These are phyloP conservation scores for Valencia hispanica DNA, from an alignment of 2,797 vertebrate genomes.

Conservation along the genomic window DNA sequence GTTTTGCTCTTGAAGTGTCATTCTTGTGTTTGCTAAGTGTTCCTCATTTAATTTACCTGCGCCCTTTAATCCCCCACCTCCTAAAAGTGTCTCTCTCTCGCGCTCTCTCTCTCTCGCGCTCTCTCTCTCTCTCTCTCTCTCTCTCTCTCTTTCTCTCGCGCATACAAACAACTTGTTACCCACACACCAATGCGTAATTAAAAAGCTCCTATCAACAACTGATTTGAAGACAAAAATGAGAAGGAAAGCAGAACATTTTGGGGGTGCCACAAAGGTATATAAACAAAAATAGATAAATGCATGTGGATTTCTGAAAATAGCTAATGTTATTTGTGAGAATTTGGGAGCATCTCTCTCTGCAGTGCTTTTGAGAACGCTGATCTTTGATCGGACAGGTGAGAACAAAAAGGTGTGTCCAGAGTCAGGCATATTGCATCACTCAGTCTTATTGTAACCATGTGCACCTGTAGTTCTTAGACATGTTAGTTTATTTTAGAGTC, in stretches of 20 bases:
- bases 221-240: conserved; percentile 1
- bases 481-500: conserved; percentile 22
- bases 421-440: conserved; percentile 46
- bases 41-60: conserved; percentile 47
- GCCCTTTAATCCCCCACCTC: conserved; percentile 1
- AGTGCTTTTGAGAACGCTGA: conserved; percentile 6
- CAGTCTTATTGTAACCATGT: conserved; percentile 31
- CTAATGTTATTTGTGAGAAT: conserved; percentile 8
- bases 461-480: conserved; percentile 35
- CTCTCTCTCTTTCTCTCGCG: too few relatives aligned
- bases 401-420: conserved; percentile 36
- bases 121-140: too few relatives aligned
- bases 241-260: conserved; percentile 4
- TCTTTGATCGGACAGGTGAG: neutral
- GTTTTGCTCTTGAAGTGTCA: conserved; percentile 58
- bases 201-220: conserved; percentile 25
- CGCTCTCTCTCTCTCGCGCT: too few relatives aligned
- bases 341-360: conserved; percentile 52
- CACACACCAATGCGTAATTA: conserved; percentile 11
- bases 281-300: neutral
- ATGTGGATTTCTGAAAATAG: conserved; percentile 18
- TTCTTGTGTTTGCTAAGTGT: conserved; percentile 69
- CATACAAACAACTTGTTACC: neutral
- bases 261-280: neutral
- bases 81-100: too few relatives aligned